phyloP scores from a whole-genome alignment of 2,888 invertebrate species.

The Abscondita cerata region DNA sequence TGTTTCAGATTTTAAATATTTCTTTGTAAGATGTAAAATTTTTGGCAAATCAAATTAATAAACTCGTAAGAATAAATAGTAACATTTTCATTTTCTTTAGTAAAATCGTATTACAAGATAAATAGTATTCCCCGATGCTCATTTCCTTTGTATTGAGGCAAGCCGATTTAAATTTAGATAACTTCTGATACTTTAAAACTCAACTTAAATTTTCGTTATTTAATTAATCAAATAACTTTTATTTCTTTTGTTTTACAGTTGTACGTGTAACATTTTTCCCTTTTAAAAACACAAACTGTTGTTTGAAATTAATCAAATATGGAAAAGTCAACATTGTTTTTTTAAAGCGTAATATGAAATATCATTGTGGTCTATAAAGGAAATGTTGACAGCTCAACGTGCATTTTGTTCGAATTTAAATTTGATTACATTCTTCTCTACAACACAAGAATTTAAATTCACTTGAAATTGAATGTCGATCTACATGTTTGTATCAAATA shows the following conservation, averaged over 20 bases:
- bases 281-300: neutral
- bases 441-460: conserved; percentile 18
- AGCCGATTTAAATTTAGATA: conserved; percentile 31
- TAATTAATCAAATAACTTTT: no score
- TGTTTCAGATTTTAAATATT: no score
- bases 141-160: conserved; percentile 24
- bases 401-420: conserved; percentile 33
- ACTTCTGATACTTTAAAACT: neutral
- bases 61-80: no score
- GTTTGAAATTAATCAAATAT: no score
- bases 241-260: conserved; percentile 8
- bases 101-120: no score
- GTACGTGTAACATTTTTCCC: conserved; percentile 13
- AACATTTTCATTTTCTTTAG: no score
- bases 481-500: neutral
- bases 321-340: no score
- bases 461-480: conserved; percentile 35
- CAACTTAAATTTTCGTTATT: no score
- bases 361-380: no score
- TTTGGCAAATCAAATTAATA: neutral
- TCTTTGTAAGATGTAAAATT: no score
- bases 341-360: no score
- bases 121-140: conserved; percentile 12
- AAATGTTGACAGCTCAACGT: conserved; percentile 21
- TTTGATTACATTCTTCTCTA: conserved; percentile 37